Percentiles rank a stretch among this genome's conserved stretches.
These are phyloP conservation scores for Alfaro cultratus DNA, from an alignment of 2,797 vertebrate species.

Conservation along the genomic window DNA sequence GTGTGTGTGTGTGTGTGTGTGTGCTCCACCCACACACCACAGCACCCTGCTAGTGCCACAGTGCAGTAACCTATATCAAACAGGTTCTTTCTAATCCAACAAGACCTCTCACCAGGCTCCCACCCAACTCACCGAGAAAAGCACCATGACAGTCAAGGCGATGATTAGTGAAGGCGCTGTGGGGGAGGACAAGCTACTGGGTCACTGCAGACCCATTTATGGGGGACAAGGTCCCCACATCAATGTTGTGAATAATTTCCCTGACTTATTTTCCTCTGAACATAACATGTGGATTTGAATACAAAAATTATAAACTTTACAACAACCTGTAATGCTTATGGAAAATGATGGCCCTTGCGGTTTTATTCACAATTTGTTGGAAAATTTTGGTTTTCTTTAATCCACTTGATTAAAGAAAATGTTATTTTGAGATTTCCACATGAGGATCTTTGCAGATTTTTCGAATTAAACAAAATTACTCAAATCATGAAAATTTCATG, in stretches of 20 bases:
- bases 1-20: slow-evolving; percentile 10
- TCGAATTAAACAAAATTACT: neutral
- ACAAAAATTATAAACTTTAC: neutral
- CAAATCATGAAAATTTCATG: neutral
- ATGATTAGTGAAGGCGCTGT: slow-evolving; percentile 60
- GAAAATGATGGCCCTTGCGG: neutral
- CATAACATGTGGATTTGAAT: neutral
- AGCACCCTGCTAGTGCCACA: slow-evolving; percentile 58
- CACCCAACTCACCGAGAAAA: slow-evolving; percentile 44
- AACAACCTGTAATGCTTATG: neutral
- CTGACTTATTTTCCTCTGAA: neutral
- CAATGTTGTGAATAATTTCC: slow-evolving; percentile 7
- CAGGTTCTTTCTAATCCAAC: slow-evolving; percentile 76
- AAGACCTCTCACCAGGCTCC: slow-evolving; percentile 70
- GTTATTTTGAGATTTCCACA: too few relatives aligned
- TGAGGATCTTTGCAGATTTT: neutral
- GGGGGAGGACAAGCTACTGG: slow-evolving; percentile 46
- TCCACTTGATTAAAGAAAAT: neutral
- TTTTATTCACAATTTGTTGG: neutral
- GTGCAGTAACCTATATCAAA: slow-evolving; percentile 79
- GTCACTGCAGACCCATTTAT: slow-evolving; percentile 56
- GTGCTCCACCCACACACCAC: slow-evolving; percentile 25
- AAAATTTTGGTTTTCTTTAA: neutral
- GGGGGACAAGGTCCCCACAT: slow-evolving; percentile 43
- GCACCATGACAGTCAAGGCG: slow-evolving; percentile 56